Base-by-base conservation (phyloP, 1,140 invertebrate species). In the Teleopsis dalmanni region DNA sequence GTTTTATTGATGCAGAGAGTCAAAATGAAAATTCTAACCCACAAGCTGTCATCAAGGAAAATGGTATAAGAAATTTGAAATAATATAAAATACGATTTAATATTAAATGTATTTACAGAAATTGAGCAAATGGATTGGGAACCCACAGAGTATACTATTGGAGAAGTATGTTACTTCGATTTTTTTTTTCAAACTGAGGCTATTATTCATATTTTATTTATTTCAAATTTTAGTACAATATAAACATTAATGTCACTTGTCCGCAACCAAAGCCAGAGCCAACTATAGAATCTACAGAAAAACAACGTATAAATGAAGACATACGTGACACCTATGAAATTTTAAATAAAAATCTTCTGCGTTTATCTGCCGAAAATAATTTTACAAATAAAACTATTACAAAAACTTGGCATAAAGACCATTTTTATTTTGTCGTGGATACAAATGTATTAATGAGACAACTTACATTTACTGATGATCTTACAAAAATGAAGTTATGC, bases 371-470 rank as follows among this genome's bases (percentile, higher is more conserved):
- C 4, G 52, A 54, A 27, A 19, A 47, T 16, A 37, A 47, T 4
- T 5, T 18, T 8, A 38, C 7, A 16, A 27, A 22, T 7, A n/a
- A 16, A 4, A 18, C 8, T 23, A 19, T 11, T 14, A 23, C n/a
- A 11, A 14, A 22, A 27, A 50, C 42, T 26, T 54, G 47, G 48
- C 34, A 18, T 22, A 51, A 47, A n/a, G 46, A 48, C 44, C 48
- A 16, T 10, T 47, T 36, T 40, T 58, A 62, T 27, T 57, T 60
- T 48, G 53, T 63, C 19, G 33, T 59, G 25, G 60, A 63, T 38
- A 63, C 60, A 25, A 63, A 63, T 51, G 54, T 61, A 14, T 43
- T 63, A 2, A 35, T 63, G 4, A 31, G 47, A n/a, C 37, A 59
- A 41, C 36, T 58, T 6, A n/a, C 29, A 18, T 61, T 59, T 48